A percentile compares a stretch with the other conserved stretches of the same genome.
Conservation (phyloP, 1,140 invertebrate genomes). For the Drosophila funebris region DNA sequence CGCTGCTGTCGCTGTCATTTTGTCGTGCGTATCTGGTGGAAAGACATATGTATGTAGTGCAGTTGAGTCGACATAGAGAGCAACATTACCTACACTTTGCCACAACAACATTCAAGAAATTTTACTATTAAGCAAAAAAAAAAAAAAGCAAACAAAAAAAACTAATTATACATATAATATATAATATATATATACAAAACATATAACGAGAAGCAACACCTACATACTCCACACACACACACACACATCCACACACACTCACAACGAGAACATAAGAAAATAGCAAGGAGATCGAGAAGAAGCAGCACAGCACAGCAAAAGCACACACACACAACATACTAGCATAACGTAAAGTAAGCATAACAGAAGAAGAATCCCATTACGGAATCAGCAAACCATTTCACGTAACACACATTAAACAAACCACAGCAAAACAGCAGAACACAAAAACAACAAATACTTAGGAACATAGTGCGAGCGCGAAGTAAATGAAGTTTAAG, state of each 20-base stretch:
- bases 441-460: slow-evolving; percentile 33
- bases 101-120: slow-evolving; percentile 82
- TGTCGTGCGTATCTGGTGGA: slow-evolving; percentile 69
- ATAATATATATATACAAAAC: slow-evolving; percentile 77
- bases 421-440: slow-evolving; percentile 20
- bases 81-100: slow-evolving; percentile 82
- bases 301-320: slow-evolving; percentile 34
- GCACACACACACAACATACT: slow-evolving; percentile 15
- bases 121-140: slow-evolving; percentile 70
- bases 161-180: slow-evolving; percentile 82
- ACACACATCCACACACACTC: slow-evolving; percentile 18
- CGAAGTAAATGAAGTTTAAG: slow-evolving; percentile 35
- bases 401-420: slow-evolving; percentile 20
- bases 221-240: slow-evolving; percentile 23
- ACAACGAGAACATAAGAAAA: neutral
- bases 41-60: slow-evolving; percentile 82
- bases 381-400: slow-evolving; percentile 18
- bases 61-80: slow-evolving; percentile 71
- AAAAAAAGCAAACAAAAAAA: slow-evolving; percentile 28
- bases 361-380: slow-evolving; percentile 12
- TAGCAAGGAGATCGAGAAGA: slow-evolving; percentile 15
- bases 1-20: slow-evolving; percentile 21
- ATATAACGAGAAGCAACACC: slow-evolving; percentile 53
- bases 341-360: slow-evolving; percentile 29
- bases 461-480: slow-evolving; percentile 55